A percentile compares a stretch with the other conserved stretches of the same genome.
Evolutionary conservation across 2,888 invertebrate genomes (phyloP).

Genomic region (Amblyjoppa fuscipennis): DNA sequence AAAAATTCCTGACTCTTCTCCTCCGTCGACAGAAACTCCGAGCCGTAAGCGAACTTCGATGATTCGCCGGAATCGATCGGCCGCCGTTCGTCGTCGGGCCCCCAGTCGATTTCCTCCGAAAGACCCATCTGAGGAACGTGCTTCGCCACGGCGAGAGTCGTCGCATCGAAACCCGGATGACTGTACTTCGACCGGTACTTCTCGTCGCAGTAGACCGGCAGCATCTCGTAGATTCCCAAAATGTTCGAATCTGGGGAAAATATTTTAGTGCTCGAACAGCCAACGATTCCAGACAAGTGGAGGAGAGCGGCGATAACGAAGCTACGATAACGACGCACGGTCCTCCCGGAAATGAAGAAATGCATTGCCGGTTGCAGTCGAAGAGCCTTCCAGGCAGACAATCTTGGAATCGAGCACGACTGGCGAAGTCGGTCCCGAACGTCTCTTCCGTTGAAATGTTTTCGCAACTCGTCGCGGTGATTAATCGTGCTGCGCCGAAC

Average conservation of each 20-base stretch:
- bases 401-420: neutral
- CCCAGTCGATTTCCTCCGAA: neutral
- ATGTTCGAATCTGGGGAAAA: neutral
- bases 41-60: neutral
- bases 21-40: neutral
- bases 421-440: neutral
- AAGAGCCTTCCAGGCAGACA: neutral
- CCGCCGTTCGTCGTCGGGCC: neutral
- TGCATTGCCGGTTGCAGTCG: neutral
- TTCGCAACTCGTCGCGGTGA: constrained; percentile 9
- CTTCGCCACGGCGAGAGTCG: neutral
- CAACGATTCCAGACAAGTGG: neutral
- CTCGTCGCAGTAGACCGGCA: constrained; percentile 18
- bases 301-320: neutral
- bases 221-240: neutral
- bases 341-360: neutral
- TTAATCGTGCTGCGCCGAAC: neutral
- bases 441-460: neutral
- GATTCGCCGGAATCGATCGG: neutral
- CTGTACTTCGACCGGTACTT: constrained; percentile 1
- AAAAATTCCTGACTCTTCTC: neutral
- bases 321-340: neutral
- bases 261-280: neutral
- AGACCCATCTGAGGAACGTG: neutral
- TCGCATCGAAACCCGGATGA: neutral